These are phyloP conservation scores for Coryphaenoides rupestris DNA, from an alignment of 2,113 vertebrate genomes.

Conservation along the genomic window DNA sequence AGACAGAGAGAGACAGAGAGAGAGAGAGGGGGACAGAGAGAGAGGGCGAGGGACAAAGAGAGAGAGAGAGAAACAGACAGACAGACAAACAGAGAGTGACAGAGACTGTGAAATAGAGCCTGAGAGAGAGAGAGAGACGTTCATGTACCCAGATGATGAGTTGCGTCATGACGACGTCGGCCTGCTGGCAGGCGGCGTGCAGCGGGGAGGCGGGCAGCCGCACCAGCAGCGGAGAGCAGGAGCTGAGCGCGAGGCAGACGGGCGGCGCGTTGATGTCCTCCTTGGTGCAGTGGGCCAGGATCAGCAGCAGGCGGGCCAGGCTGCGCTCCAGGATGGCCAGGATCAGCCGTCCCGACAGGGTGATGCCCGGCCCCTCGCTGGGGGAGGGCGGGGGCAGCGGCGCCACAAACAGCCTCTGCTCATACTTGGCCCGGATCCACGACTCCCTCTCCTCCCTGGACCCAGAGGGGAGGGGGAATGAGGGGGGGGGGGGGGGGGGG, in stretches of 20 bases:
- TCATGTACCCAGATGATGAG: constrained; percentile 86
- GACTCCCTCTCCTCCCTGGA: constrained; percentile 86
- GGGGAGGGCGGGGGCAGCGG: constrained; percentile 70
- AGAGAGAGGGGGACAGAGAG: no score
- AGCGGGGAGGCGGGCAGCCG: constrained; percentile 78
- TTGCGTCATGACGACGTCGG: constrained; percentile 88
- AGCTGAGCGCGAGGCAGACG: constrained; percentile 50
- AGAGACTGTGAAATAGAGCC: no score
- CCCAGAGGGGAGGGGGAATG: constrained; percentile 4
- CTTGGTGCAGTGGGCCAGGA: constrained; percentile 85
- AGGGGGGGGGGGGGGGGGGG: neutral
- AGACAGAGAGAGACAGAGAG: no score
- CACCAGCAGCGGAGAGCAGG: constrained; percentile 64
- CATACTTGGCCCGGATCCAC: constrained; percentile 91
- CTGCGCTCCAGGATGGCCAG: constrained; percentile 81
- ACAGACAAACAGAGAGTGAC: neutral
- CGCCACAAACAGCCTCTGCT: constrained; percentile 87
- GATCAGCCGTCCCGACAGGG: constrained; percentile 78
- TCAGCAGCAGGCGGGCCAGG: constrained; percentile 80
- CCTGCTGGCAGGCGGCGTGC: constrained; percentile 84
- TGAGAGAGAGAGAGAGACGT: neutral
- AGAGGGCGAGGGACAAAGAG: neutral
- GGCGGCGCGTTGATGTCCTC: constrained; percentile 78
- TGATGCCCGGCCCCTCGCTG: constrained; percentile 68
- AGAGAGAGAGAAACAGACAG: neutral